Evolutionary conservation across 2,797 vertebrate genomes (phyloP), one percentile per base, ranked within the genome.

Genomic region (Hapalemur alaotrensis): DNA sequence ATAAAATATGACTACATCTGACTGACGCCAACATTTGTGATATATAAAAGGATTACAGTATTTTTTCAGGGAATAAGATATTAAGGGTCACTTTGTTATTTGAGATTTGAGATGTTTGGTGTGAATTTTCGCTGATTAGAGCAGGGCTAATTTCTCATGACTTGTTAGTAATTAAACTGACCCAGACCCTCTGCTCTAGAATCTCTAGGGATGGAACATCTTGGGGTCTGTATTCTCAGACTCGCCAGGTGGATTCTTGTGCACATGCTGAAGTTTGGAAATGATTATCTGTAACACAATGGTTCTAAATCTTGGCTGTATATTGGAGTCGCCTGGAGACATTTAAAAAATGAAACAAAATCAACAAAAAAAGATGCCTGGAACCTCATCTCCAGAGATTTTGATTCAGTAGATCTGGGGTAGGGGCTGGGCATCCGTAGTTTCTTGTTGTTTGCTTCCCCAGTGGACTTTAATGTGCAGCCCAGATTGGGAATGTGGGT

Each of bases 21-120:
- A 93, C 69, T 94, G 70, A 83, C 54, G 28, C 15, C 52, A 79
- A 41, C 15, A 69, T 32, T 92, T 81, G 30, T 59, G 35, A 89
- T 73, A 80, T 41, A n/a, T 70, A 22, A 54, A 78, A n/a, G n/a
- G 69, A 84, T 82, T 61, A 82, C 0, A 9, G 23, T 79, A 54
- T 80, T 46, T 35, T 43, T 73, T 82, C 57, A 82, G 69, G 61
- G 11, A 35, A 75, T 84, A 57, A 12, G 50, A 82, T 28, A 23
- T 41, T 57, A 82, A 82, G 41, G 32, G 1, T 63, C 67, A 41
- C 54, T 52, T 91, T 61, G 12, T 59, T 87, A 23, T 78, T 95
- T 50, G 89, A 81, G 67, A 84, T 85, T 30, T 95, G 81, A n/a
- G 69, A 5, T 89, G 22, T 61, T 92, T 91, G 82, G 75, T 35